A percentile compares a stretch with the other conserved stretches of the same genome.
These are phyloP conservation scores for Idaea biselata DNA, from an alignment of 2,888 invertebrate species.

Conservation along the genomic window DNA sequence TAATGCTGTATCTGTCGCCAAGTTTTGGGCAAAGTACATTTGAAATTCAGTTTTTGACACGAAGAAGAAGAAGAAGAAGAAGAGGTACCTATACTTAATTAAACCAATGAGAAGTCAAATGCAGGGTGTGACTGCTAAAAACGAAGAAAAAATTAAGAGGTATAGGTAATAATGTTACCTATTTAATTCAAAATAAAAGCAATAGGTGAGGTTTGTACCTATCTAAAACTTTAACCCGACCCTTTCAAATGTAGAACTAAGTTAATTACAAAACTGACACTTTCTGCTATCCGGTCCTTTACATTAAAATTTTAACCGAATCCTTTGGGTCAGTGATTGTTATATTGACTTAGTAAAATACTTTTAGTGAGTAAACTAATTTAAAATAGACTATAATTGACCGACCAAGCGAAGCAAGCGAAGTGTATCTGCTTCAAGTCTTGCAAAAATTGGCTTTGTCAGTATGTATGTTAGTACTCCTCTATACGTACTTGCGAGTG, in stretches of 20 bases:
- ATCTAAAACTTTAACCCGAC: slow-evolving; percentile 30
- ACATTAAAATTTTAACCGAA: slow-evolving; percentile 33
- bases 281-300: slow-evolving; percentile 45
- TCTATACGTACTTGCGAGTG: no score
- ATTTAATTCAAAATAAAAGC: neutral
- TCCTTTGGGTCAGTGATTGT: slow-evolving; percentile 41
- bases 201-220: neutral
- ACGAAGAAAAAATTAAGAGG: no score
- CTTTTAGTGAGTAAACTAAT: slow-evolving; percentile 16
- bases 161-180: neutral
- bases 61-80: no score
- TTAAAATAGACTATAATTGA: slow-evolving; percentile 20
- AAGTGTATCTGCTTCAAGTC: neutral
- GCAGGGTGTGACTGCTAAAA: no score
- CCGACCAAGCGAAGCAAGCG: neutral
- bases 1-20: no score
- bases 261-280: slow-evolving; percentile 66
- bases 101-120: no score
- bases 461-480: no score
- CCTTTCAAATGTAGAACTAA: slow-evolving; percentile 59
- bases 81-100: no score
- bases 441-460: no score
- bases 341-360: slow-evolving; percentile 16
- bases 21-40: no score
- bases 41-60: no score